Conservation (phyloP, 2,888 invertebrate species). For the Diachrysia chrysitis region DNA sequence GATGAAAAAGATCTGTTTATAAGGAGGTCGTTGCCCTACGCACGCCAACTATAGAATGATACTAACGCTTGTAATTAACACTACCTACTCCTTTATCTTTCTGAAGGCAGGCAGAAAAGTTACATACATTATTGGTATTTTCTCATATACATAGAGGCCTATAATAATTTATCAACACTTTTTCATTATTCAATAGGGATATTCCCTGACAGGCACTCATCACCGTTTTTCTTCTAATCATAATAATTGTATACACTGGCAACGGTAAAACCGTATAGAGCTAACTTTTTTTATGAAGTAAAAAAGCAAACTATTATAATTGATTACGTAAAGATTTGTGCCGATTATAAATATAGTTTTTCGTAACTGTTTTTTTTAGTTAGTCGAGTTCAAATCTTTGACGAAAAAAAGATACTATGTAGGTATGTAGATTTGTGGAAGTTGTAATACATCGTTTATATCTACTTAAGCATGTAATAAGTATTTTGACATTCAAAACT, state of each 20-base stretch:
- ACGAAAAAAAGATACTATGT: neutral
- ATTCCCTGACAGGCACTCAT: slow-evolving; percentile 3
- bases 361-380: neutral
- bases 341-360: neutral
- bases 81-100: too few species aligned
- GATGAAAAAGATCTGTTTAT: too few species aligned
- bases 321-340: slow-evolving; percentile 6
- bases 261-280: slow-evolving; percentile 6
- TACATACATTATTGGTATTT: too few species aligned
- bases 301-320: neutral
- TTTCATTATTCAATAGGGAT: neutral
- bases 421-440: too few species aligned
- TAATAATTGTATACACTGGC: neutral
- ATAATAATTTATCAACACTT: neutral
- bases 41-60: too few species aligned
- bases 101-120: too few species aligned
- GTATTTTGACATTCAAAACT: too few species aligned
- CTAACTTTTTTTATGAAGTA: neutral
- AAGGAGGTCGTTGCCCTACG: too few species aligned
- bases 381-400: neutral
- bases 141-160: neutral
- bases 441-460: neutral
- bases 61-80: neutral
- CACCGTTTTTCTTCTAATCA: slow-evolving; percentile 1
- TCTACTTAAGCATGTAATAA: neutral